Evolutionary conservation across 2,113 vertebrate genomes (phyloP), one percentile per base, ranked within the genome.

Genomic region (Nestor notabilis): DNA sequence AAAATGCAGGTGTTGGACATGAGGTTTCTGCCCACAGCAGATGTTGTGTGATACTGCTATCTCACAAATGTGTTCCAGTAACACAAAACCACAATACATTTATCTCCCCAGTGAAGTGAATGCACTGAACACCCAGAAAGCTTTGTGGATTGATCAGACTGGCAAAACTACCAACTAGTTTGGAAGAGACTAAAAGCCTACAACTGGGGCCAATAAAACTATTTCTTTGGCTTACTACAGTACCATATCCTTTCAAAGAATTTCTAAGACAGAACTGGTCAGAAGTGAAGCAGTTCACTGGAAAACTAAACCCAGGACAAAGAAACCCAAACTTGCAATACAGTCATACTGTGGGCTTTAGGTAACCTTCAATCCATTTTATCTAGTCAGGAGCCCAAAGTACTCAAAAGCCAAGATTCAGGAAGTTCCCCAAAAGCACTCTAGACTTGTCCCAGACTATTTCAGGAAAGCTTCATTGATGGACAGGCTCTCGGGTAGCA

Each of bases 1-100:
- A 43, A 49, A 72, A 52, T 0, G 0, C 16, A 83, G 13, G 0
- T 61, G 20, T 2, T 31, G 9, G 69, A 77, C 0, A 0, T 29
- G 5, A 83, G 44, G 43, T 69, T 92, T 65, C 43, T 24, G 61
- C 27, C 23, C 20, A 35, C 39, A 85, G 58, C 33, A 72, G 41
- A 31, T 23, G 24, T 17, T 31, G 9, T 0, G 0, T 5, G 3
- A 63, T 21, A 41, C 0, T 33, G 33, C 5, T 43, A 68, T 23
- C n/a, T 50, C 55, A 33, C 39, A 65, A 21, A 68, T 35, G 27
- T 9, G 13, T 50, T 61, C 7, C 13, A 5, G 17, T 8, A 29
- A 55, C 29, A 50, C 9, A 56, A 61, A 86, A 10, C 17, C 4
- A 50, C 35, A 68, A 55, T 3, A 5, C 5, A 44, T 5, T 65